Conservation (phyloP, 2,888 invertebrate genomes). For the Agelastica alni region DNA sequence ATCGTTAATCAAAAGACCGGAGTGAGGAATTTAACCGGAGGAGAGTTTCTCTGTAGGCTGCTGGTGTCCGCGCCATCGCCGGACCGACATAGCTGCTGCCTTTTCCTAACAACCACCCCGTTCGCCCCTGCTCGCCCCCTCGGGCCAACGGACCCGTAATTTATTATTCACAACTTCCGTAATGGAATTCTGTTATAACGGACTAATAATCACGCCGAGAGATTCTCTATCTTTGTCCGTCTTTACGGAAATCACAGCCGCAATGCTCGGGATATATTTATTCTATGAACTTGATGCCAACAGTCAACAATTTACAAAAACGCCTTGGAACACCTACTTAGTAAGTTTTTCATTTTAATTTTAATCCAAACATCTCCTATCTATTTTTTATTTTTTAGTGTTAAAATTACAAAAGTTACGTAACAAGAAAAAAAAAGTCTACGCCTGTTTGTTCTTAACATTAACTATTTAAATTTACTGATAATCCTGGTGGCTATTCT, state of each 20-base stretch:
- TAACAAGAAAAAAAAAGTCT: too few relatives aligned
- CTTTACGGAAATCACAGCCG: constrained; percentile 8
- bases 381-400: too few relatives aligned
- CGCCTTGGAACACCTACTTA: too few relatives aligned
- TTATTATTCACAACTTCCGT: constrained; percentile 55
- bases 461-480: too few relatives aligned
- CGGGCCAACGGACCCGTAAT: constrained; percentile 45
- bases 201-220: constrained; percentile 45
- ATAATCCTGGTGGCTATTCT: too few relatives aligned
- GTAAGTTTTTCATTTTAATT: too few relatives aligned
- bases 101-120: too few relatives aligned
- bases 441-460: too few relatives aligned
- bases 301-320: too few relatives aligned
- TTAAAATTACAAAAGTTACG: too few relatives aligned
- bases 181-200: constrained; percentile 52
- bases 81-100: constrained; percentile 62
- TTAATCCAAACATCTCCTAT: too few relatives aligned
- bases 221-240: constrained; percentile 10
- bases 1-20: constrained; percentile 51
- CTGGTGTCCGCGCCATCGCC: constrained; percentile 59
- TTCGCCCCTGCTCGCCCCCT: constrained; percentile 48
- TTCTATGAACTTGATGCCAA: too few relatives aligned
- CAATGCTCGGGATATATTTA: not conserved
- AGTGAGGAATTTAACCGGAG: constrained; percentile 34
- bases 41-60: constrained; percentile 39